A percentile compares a stretch with the other conserved stretches of the same genome.
Conservation (phyloP, 2,113 vertebrate species). For the Rhea pennata region DNA sequence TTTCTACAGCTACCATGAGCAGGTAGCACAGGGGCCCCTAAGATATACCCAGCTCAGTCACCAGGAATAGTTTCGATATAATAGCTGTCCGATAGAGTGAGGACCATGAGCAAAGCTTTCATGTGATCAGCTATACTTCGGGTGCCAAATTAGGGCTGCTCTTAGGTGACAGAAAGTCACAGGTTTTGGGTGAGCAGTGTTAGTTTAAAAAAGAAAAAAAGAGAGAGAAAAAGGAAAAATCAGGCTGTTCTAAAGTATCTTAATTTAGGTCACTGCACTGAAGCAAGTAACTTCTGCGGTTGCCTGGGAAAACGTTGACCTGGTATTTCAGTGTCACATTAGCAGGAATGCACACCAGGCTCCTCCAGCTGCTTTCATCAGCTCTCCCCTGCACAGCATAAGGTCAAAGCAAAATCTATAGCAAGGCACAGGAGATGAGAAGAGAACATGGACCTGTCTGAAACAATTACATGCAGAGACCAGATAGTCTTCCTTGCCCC, state of each 20-base stretch:
- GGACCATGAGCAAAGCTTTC: slow-evolving; percentile 37
- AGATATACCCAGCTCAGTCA: background rate
- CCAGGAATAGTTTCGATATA: slow-evolving; percentile 12
- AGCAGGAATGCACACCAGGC: background rate
- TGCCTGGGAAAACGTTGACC: slow-evolving; percentile 10
- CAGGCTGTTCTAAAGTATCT: background rate
- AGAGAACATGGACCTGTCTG: background rate
- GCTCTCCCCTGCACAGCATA: background rate
- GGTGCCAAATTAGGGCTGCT: slow-evolving; percentile 32
- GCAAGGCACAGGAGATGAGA: background rate
- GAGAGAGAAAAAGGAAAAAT: background rate
- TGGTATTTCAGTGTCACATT: background rate
- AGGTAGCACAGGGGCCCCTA: background rate
- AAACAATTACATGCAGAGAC: background rate
- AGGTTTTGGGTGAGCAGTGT: background rate
- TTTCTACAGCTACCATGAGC: background rate
- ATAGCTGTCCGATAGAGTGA: background rate
- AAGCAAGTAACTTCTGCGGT: background rate
- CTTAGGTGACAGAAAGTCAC: slow-evolving; percentile 32
- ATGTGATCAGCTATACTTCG: slow-evolving; percentile 38
- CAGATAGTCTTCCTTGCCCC: background rate
- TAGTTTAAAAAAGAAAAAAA: background rate
- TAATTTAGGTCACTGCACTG: slow-evolving; percentile 34
- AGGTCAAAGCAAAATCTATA: background rate
- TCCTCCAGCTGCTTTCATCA: background rate